Evolutionary conservation across 2,888 invertebrate species (phyloP), one percentile per base, ranked within the genome.

Genomic region (Amiota mariae): DNA sequence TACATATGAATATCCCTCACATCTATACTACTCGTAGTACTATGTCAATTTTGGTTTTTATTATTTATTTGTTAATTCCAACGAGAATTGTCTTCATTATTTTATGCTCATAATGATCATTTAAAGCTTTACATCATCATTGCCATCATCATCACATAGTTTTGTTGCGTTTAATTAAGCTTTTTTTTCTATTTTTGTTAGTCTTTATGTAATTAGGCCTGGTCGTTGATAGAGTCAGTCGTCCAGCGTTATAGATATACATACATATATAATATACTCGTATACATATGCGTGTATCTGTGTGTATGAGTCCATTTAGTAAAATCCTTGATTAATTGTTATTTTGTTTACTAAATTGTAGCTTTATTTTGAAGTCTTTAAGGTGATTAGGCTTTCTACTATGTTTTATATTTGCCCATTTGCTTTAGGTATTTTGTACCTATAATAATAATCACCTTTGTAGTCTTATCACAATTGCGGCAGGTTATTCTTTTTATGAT

Each of bases 251-350:
- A n/a, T 63, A 6, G 15, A 20, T 51, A 12, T 67, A 6, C 13
- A 12, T n/a, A n/a, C n/a, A n/a, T n/a, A n/a, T n/a, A n/a, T n/a
- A n/a, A n/a, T n/a, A 24, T 48, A 54, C 51, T 18, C 12, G 15
- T n/a, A n/a, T 51, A 12, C 4, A 12, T 51, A n/a, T 4, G 54
- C 20, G 59, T 59, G 4, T 15, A 59, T 59, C n/a, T 59, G 59
- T 59, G 18, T 59, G 59, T n/a, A 20, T 9, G 18, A n/a, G 51
- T 15, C 13, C 36, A 51, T 68, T 68, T 68, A 68, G 81, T 80
- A 76, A 82, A 82, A 85, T 84, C 85, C 85, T 85, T 84, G 85
- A 84, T 84, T 84, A 84, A 84, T 84, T 85, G 85, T 82, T 81
- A 82, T 85, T 84, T 84, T 84, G 83, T 82, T 84, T 84, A 84